phyloP scores from a whole-genome alignment of 2,797 vertebrate species.

The Salarias fasciatus region DNA sequence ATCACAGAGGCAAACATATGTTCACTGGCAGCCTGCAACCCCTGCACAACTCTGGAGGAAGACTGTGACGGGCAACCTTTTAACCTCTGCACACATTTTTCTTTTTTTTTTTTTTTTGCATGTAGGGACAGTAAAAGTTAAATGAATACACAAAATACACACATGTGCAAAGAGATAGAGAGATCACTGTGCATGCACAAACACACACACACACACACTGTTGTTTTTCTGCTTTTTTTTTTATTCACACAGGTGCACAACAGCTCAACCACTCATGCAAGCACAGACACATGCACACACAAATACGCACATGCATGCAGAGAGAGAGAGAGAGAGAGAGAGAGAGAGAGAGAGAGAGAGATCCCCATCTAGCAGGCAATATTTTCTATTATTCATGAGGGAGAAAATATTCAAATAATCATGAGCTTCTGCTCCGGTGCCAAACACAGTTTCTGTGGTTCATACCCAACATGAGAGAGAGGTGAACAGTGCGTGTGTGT shows the following conservation, averaged over 20 bases:
- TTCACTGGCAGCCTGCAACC: conserved; percentile 89
- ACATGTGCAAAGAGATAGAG: neutral
- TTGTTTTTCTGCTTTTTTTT: too few species aligned
- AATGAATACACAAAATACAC: conserved; percentile 18
- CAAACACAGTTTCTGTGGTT: conserved; percentile 61
- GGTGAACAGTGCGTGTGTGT: neutral
- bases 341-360: conserved; percentile 4
- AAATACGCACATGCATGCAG: too few species aligned
- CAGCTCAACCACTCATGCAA: too few species aligned
- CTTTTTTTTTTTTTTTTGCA: neutral
- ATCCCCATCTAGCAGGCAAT: conserved; percentile 52
- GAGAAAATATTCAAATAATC: conserved; percentile 79
- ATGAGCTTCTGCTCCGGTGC: conserved; percentile 66
- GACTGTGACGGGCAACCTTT: conserved; percentile 88
- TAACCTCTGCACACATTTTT: conserved; percentile 51
- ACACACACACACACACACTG: too few species aligned
- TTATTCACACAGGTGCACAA: too few species aligned
- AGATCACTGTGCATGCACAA: conserved; percentile 28
- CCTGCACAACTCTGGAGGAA: conserved; percentile 64
- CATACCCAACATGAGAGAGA: conserved; percentile 34
- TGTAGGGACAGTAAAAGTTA: conserved; percentile 1
- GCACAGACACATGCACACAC: too few species aligned
- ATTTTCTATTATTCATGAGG: conserved; percentile 78
- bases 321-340: neutral
- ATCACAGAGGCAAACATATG: conserved; percentile 96